Percentiles rank a stretch among this genome's conserved stretches.
Conservation (phyloP, 2,888 invertebrate species). For the Mythimna vitellina region DNA sequence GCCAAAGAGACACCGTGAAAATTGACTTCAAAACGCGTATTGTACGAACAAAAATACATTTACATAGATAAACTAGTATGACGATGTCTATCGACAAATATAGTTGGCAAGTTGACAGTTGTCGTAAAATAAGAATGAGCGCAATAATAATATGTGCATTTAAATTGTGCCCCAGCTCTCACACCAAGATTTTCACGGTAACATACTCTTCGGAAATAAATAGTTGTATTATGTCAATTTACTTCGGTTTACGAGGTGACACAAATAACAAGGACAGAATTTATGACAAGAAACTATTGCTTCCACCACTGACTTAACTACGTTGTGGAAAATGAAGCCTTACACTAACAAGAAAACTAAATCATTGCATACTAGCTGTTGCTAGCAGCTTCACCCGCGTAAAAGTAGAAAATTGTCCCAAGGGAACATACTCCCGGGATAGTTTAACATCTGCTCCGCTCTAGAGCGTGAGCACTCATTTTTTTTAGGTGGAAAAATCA, state of each 20-base stretch:
- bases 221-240: conserved; percentile 56
- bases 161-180: conserved; percentile 56
- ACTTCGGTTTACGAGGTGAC: conserved; percentile 52
- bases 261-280: conserved; percentile 42
- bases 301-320: conserved; percentile 32
- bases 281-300: conserved; percentile 47
- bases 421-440: no score
- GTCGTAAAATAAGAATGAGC: conserved; percentile 65
- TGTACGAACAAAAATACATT: conserved; percentile 70
- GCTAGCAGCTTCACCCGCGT: no score
- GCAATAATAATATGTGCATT: conserved; percentile 66
- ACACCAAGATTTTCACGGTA: conserved; percentile 52
- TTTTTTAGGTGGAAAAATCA: no score
- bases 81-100: conserved; percentile 57
- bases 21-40: conserved; percentile 77
- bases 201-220: conserved; percentile 53
- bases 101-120: conserved; percentile 61
- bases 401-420: no score
- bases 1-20: conserved; percentile 79
- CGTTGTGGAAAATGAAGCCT: conserved; percentile 33
- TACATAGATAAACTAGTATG: conserved; percentile 67
- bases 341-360: conserved; percentile 34
- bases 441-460: no score
- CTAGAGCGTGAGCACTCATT: no score
- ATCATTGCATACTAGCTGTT: conserved; percentile 4